phyloP scores from a whole-genome alignment of 92 coral and sea anemone genomes.

The Hydrozoanthus gracilis region DNA sequence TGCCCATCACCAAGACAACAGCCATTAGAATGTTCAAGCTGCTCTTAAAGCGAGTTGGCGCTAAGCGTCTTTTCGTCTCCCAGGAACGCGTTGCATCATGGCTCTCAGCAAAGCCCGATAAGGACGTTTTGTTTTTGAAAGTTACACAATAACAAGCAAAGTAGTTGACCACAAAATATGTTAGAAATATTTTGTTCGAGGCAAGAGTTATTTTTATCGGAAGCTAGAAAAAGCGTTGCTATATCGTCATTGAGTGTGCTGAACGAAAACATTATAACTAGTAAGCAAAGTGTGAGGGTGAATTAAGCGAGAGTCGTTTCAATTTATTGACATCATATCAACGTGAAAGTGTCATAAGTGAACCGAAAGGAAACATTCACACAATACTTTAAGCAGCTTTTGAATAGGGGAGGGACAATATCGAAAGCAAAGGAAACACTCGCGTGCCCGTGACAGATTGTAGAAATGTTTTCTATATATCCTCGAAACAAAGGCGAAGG shows the following conservation, averaged over 20 bases:
- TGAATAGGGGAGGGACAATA: constrained; percentile 22
- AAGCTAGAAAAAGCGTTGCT: not conserved
- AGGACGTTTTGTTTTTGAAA: constrained; percentile 37
- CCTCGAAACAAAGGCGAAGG: constrained; percentile 38
- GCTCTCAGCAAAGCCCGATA: constrained; percentile 31
- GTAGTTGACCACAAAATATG: constrained; percentile 47
- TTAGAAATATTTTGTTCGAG: constrained; percentile 2
- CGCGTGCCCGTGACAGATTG: constrained; percentile 34
- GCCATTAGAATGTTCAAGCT: constrained; percentile 24
- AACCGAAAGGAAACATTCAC: constrained; percentile 11
- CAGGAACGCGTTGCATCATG: constrained; percentile 54
- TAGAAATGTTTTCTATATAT: constrained; percentile 16
- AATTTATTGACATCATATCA: constrained; percentile 22
- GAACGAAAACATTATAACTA: not conserved
- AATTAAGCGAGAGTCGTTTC: constrained; percentile 23
- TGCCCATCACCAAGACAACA: constrained; percentile 47
- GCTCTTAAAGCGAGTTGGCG: not conserved
- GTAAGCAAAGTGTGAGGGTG: constrained; percentile 6
- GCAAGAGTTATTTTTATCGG: constrained; percentile 4
- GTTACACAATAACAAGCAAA: constrained; percentile 27
- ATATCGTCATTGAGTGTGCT: constrained; percentile 5
- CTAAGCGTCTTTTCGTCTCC: constrained; percentile 38
- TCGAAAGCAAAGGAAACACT: constrained; percentile 6
- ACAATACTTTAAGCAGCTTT: constrained; percentile 7
- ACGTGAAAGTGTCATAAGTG: not conserved